Conservation (phyloP, 2,888 invertebrate genomes). For the Kryphioiulus occultus region DNA sequence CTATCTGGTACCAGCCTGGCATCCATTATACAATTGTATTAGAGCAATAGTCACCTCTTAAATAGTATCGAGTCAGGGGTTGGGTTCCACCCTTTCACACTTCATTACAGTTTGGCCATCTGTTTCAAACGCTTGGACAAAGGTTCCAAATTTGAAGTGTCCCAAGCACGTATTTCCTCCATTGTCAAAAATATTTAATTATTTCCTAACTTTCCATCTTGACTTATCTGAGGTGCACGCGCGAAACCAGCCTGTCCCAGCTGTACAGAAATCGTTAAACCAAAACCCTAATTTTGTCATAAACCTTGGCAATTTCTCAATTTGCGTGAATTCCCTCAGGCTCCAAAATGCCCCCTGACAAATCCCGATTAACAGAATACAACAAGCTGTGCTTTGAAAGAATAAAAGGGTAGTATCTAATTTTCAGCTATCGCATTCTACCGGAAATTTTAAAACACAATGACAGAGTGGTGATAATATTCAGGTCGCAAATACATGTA, state of each 20-base stretch:
- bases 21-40: neutral
- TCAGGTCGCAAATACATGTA: no score
- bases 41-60: constrained; percentile 10
- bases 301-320: neutral
- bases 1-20: neutral
- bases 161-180: neutral
- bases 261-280: neutral
- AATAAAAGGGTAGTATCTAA: no score
- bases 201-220: neutral
- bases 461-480: no score
- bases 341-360: neutral
- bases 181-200: constrained; percentile 12
- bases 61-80: neutral
- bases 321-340: neutral
- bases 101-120: neutral
- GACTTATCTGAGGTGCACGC: neutral
- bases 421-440: no score
- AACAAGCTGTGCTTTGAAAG: no score
- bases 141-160: neutral
- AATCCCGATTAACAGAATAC: neutral
- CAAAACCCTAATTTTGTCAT: neutral
- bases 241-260: neutral
- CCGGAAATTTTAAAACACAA: no score
- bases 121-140: constrained; percentile 12
- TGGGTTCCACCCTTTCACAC: neutral